Evolutionary conservation across 1,140 invertebrate species (phyloP), one percentile per base, ranked within the genome.

Genomic region (Euura lappo): DNA sequence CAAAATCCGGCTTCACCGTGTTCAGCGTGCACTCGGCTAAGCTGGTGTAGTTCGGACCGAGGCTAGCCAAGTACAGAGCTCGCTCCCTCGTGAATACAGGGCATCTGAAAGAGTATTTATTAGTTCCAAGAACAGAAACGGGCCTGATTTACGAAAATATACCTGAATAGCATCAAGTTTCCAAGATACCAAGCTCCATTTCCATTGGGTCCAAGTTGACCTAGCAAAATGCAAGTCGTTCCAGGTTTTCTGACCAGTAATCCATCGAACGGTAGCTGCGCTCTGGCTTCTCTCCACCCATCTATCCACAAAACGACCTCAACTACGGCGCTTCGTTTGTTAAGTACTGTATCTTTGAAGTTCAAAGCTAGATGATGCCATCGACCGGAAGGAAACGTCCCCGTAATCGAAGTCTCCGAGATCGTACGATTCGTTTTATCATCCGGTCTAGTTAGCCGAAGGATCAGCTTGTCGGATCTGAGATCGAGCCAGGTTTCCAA

Each of bases 321-420:
- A 42, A 92, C 87, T 67, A 89, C 88, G 70, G 91, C 91, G 71
- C 88, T 89, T 6, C 88, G 87, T 74, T 90, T 88, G 72, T 89
- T 87, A 4, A 86, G 85, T 51, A 92, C 84, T 0, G 85, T 88
- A 76, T 92, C 91, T 77, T 88, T 87, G 44, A 92, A 88, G 82
- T 91, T 92, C 42, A 93, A 79, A 43, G 90, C 90, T 51, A 93
- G 79, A 79, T 91, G 90, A 76, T 89, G 88, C 91, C 92, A 93
- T 6, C 85, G 80, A 51, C 87, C 86, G 2, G 87, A 83, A 13
- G 89, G 82, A 46, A 91, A 74, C 64, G 87, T 83, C 11, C 85
- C 86, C 65, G 82, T 88, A 13, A 90, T 84, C 4, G 88, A 88
- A 44, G 88, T 88, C 78, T 90, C 89, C 28, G 89, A 89, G 44